Evolutionary conservation across 2,113 vertebrate genomes (phyloP).

Genomic region (Gobiocypris rarus): DNA sequence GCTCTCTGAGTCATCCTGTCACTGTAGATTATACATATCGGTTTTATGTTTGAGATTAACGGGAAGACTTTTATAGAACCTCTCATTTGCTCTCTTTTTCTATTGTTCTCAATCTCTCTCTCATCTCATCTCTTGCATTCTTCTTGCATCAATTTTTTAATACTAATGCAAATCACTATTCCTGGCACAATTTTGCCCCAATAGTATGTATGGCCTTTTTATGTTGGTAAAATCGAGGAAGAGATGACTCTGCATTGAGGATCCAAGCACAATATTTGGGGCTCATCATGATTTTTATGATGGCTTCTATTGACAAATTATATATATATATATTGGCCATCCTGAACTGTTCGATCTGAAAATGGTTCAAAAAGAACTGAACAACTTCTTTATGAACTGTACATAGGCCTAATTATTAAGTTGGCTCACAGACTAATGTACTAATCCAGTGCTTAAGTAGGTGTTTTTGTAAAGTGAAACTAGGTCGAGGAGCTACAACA

Average conservation of each 20-base stretch:
- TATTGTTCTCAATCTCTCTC: not conserved
- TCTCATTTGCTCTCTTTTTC: not conserved
- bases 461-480: constrained; percentile 19
- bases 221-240: not conserved
- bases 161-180: not conserved
- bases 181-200: not conserved
- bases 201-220: not conserved
- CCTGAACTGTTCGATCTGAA: not conserved
- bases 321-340: not conserved
- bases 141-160: not conserved
- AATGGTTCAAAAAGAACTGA: not conserved
- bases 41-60: constrained; percentile 59
- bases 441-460: not conserved
- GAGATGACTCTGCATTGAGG: not conserved
- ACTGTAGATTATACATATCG: constrained; percentile 60
- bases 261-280: not conserved
- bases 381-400: not conserved
- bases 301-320: not conserved
- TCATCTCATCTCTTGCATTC: no score
- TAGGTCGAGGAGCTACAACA: not conserved
- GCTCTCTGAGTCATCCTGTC: constrained; percentile 48
- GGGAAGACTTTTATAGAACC: constrained; percentile 51
- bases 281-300: not conserved
- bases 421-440: not conserved
- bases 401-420: not conserved